Percentiles rank a stretch among this genome's conserved stretches.
Conservation (phyloP, 2,888 invertebrate species). For the Macrophya annulata region DNA sequence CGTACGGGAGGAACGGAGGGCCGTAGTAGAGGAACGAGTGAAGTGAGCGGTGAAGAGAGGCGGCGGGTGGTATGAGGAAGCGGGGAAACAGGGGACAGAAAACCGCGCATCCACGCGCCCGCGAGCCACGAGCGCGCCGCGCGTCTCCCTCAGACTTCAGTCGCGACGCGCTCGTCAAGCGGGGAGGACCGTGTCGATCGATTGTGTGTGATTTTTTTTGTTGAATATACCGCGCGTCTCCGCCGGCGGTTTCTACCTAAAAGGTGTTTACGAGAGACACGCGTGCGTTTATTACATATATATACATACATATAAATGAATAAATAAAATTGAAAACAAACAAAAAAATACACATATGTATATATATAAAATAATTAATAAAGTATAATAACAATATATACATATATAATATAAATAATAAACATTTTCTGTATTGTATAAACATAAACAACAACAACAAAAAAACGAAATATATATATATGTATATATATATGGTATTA, state of each 20-base stretch:
- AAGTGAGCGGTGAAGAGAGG: conserved; percentile 71
- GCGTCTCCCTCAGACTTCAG: conserved; percentile 73
- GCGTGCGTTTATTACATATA: conserved; percentile 8
- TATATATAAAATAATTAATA: background rate
- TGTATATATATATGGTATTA: background rate
- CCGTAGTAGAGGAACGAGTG: conserved; percentile 77
- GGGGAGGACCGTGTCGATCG: conserved; percentile 72
- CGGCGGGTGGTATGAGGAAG: conserved; percentile 55
- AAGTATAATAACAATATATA: background rate
- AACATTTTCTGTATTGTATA: too few relatives aligned
- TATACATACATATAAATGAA: background rate
- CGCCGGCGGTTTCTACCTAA: conserved; percentile 14
- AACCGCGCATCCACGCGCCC: conserved; percentile 74
- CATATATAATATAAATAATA: background rate
- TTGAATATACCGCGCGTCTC: background rate
- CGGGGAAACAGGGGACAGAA: conserved; percentile 79
- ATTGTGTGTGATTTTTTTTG: background rate
- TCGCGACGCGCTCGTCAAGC: conserved; percentile 80
- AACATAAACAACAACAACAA: too few relatives aligned
- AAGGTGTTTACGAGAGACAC: conserved; percentile 42
- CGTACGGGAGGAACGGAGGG: conserved; percentile 51
- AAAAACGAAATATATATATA: background rate
- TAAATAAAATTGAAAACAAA: too few relatives aligned
- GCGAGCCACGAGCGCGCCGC: conserved; percentile 65
- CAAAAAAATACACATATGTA: background rate